Base-by-base conservation (phyloP, 2,113 vertebrate genomes). In the Epinephelus lanceolatus region DNA sequence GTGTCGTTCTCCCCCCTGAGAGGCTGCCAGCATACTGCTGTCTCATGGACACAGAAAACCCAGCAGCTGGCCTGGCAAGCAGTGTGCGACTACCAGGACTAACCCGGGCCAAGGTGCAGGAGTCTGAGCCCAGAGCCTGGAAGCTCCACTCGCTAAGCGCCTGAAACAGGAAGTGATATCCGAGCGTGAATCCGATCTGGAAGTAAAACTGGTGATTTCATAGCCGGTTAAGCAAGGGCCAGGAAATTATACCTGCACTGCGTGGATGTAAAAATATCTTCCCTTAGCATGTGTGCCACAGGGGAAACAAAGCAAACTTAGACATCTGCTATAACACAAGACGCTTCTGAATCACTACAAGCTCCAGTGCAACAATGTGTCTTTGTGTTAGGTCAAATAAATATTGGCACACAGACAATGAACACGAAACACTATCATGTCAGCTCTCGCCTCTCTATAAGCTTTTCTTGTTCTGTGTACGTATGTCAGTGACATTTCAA, bases 41-140 rank as follows among this genome's bases (percentile, higher is more conserved):
- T 87, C 79, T 92, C 88, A 87, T 86, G 80, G 91, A 93, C 89
- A 90, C 83, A 85, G 86, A 89, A 91, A 85, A 88, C 88, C 87
- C 84, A 71, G 88, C 92, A 91, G 92, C 92, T 92, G 86, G 78
- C 74, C 85, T 85, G 86, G 83, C 81, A 77, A 23, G 68, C 40
- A 78, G 80, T 27, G 18, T 59, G 75, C 37, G 14, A 77, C 85
- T 55, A 81, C 65, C 53, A 67, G 70, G 77, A 69, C 49, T 55
- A 80, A 78, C 47, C 56, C 74, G 3, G 61, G 65, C 78, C 78
- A 67, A 53, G 53, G 71, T 76, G 73, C 78, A 71, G 78, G 57
- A 87, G 70, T 79, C 80, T 49, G 78, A 81, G 84, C 80, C 71
- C 82, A 17, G 19, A 85, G 71, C 71, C 79, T 37, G 76, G 62